Evolutionary conservation across 1,140 invertebrate species (phyloP).

Genomic region (Bombus balteatus): DNA sequence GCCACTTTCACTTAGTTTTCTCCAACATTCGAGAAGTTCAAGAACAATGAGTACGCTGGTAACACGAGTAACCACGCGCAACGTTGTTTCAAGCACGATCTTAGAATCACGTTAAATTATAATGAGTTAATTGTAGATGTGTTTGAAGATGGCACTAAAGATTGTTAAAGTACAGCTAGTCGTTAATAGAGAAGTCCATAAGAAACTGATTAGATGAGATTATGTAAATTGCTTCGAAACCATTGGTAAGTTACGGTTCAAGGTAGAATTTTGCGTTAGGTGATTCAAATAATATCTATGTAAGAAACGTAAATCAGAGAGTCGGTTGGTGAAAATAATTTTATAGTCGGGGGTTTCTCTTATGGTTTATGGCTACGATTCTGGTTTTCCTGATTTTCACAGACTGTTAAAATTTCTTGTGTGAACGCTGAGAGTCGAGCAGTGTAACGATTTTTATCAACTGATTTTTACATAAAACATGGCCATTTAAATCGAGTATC

Average conservation of each 20-base stretch:
- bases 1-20: constrained; percentile 60
- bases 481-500: background rate
- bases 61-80: background rate
- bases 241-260: background rate
- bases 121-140: background rate
- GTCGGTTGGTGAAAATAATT: background rate
- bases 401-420: background rate
- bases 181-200: background rate
- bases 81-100: constrained; percentile 7
- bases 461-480: background rate
- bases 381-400: background rate
- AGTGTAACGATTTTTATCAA: background rate
- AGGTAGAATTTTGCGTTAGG: background rate
- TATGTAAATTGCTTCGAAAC: background rate
- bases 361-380: background rate
- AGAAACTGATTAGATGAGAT: background rate
- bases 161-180: background rate
- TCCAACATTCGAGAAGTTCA: background rate
- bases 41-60: constrained; percentile 14
- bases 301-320: background rate
- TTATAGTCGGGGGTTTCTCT: background rate
- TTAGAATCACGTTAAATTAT: background rate
- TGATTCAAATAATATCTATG: background rate
- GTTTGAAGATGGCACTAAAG: background rate
- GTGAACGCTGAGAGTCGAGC: too few relatives aligned